These are phyloP conservation scores for Callipepla californica DNA, from an alignment of 2,113 vertebrate species.

Conservation along the genomic window DNA sequence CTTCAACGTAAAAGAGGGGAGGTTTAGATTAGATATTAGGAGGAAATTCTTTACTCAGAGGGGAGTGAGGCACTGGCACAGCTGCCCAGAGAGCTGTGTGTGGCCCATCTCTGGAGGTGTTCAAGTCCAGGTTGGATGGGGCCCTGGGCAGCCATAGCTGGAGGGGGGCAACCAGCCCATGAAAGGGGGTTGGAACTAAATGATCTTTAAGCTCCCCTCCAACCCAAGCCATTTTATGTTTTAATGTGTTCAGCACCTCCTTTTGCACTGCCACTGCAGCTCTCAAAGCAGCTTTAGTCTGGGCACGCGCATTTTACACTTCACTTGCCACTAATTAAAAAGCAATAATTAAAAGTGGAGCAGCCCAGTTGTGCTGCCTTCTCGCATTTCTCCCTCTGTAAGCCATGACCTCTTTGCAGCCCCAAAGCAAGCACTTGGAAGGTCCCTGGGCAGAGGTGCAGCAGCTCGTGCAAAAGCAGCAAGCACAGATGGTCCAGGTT, in stretches of 20 bases:
- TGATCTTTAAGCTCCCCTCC: too few relatives aligned
- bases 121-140: too few relatives aligned
- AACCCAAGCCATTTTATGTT: not conserved
- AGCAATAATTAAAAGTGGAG: conserved; percentile 12
- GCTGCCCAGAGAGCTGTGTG: too few relatives aligned
- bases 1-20: too few relatives aligned
- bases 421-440: not conserved
- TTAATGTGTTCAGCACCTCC: not conserved
- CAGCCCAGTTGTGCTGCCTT: not conserved
- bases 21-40: too few relatives aligned
- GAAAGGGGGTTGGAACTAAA: too few relatives aligned
- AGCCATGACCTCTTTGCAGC: not conserved
- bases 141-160: too few relatives aligned
- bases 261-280: not conserved
- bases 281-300: not conserved
- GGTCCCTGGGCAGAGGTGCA: not conserved
- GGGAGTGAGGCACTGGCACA: too few relatives aligned
- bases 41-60: too few relatives aligned
- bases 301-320: not conserved
- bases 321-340: conserved; percentile 32
- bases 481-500: conserved; percentile 41
- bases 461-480: not conserved
- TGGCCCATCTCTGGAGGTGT: too few relatives aligned
- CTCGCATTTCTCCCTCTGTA: not conserved
- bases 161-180: too few relatives aligned